Evolutionary conservation across 2,888 invertebrate genomes (phyloP), one percentile per base, ranked within the genome.

Genomic region (Bellardia bayeri): DNA sequence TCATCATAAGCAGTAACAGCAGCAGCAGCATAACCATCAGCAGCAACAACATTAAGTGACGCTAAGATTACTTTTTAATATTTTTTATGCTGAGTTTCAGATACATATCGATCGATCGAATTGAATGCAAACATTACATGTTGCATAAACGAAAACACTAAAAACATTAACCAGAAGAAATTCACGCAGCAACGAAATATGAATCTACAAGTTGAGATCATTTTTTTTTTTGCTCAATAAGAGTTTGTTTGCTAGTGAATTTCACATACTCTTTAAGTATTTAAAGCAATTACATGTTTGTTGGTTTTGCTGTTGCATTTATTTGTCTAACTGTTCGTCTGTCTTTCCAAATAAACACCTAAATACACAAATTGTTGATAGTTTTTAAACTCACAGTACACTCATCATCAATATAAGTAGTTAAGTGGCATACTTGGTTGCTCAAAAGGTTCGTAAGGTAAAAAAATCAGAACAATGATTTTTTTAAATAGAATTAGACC

Each of bases 51-150:
- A 45, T 51, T 56, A 80, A 83, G 79, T 76, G 83, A 83, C 83
- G 86, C 83, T 66, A 76, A 81, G 75, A 83, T 86, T 80, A 69
- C 58, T 82, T 86, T 86, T 49, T 66, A 86, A 42, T 86, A 58
- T 69, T 86, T 76, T 68, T 61, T 14, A 30, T 58, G 23, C 3
- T 33, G 9, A 40, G 51, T 61, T 82, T 85, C 45, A 68, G 74
- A 61, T 80, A 74, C 58, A 66, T 58, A 74, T 58, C 56, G 56
- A 56, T 56, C 56, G 51, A 74, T 58, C 42, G 42, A 33, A 72
- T 72, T 79, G 66, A 56, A 72, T 69, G 54, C 76, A 76, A 78
- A 69, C 66, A 75, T 82, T 54, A 49, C 16, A 58, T 49, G 45
- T 66, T 74, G 74, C 33, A 58, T 23, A 16, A 51, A 66, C 16